phyloP scores from a whole-genome alignment of 1,140 invertebrate species.

The Drosophila chauvacae region DNA sequence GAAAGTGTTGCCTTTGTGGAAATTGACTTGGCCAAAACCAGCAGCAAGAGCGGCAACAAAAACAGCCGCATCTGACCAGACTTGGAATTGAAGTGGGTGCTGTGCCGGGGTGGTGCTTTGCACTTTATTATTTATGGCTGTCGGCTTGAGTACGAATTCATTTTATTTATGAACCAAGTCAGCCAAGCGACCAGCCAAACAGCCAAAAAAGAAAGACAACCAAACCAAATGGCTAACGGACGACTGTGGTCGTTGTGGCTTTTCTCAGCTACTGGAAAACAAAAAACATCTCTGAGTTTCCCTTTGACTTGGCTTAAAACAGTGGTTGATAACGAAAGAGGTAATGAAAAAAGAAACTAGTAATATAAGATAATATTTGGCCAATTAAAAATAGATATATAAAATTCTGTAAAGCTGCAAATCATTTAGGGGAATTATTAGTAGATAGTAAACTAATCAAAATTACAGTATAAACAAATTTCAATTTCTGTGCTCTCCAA shows the following conservation, averaged over 20 bases:
- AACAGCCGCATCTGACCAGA: slow-evolving; percentile 42
- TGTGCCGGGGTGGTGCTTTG: slow-evolving; percentile 40
- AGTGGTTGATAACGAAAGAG: neutral
- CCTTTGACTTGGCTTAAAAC: slow-evolving; percentile 3
- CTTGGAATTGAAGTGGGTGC: slow-evolving; percentile 42
- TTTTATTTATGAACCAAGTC: slow-evolving; percentile 79
- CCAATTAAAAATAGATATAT: neutral
- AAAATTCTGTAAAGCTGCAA: neutral
- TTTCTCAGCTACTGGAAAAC: slow-evolving; percentile 38
- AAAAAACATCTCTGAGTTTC: slow-evolving; percentile 8
- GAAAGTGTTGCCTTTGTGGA: slow-evolving; percentile 74
- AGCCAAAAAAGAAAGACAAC: slow-evolving; percentile 50
- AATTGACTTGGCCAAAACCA: slow-evolving; percentile 64
- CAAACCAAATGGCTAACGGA: slow-evolving; percentile 54
- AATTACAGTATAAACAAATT: too few relatives aligned
- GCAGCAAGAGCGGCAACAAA: slow-evolving; percentile 24
- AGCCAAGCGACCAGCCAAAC: slow-evolving; percentile 72
- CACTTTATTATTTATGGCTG: slow-evolving; percentile 81
- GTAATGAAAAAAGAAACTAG: neutral
- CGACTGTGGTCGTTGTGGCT: slow-evolving; percentile 49
- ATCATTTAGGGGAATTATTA: neutral
- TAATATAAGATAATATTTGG: neutral
- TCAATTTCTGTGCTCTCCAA: neutral
- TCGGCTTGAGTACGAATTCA: slow-evolving; percentile 78
- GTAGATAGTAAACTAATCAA: too few relatives aligned